phyloP scores from a whole-genome alignment of 2,888 invertebrate species.

The Thecocarcelia acutangulata region DNA sequence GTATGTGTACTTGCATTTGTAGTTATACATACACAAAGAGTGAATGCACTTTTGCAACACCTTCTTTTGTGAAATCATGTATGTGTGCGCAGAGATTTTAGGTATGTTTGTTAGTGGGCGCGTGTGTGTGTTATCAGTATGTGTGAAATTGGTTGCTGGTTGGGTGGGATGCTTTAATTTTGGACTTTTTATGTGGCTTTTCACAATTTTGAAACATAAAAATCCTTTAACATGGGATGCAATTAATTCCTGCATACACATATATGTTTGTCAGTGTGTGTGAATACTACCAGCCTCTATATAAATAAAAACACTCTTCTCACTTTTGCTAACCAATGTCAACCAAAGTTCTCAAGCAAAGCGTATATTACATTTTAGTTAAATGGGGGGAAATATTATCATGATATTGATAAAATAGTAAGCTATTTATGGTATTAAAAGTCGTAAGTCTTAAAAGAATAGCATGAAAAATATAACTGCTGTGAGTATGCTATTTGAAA shows the following conservation, averaged over 20 bases:
- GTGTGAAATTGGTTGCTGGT: neutral
- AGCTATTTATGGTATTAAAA: neutral
- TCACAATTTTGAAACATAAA: constrained; percentile 28
- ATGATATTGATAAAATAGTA: neutral
- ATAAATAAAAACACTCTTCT: constrained; percentile 8
- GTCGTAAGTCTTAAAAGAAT: no score
- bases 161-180: neutral
- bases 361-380: constrained; percentile 19
- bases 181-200: constrained; percentile 21
- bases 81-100: no score
- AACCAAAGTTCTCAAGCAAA: constrained; percentile 7
- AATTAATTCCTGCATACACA: neutral
- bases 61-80: neutral
- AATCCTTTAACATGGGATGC: neutral
- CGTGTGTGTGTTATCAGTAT: constrained; percentile 2
- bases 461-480: no score
- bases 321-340: constrained; percentile 32
- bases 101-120: neutral
- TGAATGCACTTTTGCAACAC: constrained; percentile 67
- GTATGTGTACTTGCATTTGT: neutral
- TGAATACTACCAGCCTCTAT: constrained; percentile 14
- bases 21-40: constrained; percentile 62
- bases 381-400: neutral
- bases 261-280: constrained; percentile 24
- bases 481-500: no score